A percentile compares a stretch with the other conserved stretches of the same genome.
These are phyloP conservation scores for Calameuta idolon DNA, from an alignment of 2,888 invertebrate genomes.

Conservation along the genomic window DNA sequence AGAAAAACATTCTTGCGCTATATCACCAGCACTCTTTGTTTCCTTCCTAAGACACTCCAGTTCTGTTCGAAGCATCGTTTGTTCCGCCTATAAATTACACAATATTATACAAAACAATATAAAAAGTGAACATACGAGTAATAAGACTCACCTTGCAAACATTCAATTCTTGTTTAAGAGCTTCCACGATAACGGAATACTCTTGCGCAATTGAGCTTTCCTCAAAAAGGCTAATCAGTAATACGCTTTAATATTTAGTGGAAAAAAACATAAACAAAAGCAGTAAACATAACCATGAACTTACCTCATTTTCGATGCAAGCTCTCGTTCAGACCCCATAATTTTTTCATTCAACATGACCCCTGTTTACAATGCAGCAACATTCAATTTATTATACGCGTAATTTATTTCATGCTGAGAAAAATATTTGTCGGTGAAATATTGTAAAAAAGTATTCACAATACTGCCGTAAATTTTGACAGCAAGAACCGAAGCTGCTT, in stretches of 20 bases:
- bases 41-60: constrained; percentile 45
- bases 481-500: neutral
- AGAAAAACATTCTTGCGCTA: constrained; percentile 40
- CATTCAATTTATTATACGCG: neutral
- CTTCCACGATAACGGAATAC: constrained; percentile 43
- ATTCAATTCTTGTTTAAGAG: constrained; percentile 49
- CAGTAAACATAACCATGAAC: constrained; percentile 30
- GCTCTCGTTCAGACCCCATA: constrained; percentile 22
- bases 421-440: neutral
- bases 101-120: neutral
- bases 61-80: constrained; percentile 48
- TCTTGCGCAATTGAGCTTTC: constrained; percentile 43
- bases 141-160: constrained; percentile 49
- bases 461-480: neutral
- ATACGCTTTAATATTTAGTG: neutral
- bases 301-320: constrained; percentile 27
- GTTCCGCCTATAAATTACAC: constrained; percentile 48
- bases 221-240: constrained; percentile 35
- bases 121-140: neutral
- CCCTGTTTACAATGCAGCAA: neutral
- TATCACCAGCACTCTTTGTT: constrained; percentile 42
- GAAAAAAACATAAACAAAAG: neutral
- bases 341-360: constrained; percentile 22
- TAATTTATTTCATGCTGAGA: neutral
- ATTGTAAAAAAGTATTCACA: neutral